Evolutionary conservation across 2,888 invertebrate species (phyloP).

Genomic region (Limnephilus marmoratus): DNA sequence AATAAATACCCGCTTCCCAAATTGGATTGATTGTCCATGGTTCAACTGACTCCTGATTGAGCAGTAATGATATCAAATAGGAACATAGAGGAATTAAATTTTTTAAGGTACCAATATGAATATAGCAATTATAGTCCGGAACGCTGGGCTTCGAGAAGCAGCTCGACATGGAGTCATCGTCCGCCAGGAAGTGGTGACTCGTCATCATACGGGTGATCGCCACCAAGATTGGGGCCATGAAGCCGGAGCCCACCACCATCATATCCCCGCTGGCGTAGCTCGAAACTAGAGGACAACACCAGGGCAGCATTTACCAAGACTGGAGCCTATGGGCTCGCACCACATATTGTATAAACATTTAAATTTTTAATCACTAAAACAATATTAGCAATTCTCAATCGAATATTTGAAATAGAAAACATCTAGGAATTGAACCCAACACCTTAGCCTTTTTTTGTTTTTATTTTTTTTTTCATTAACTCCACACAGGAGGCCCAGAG

Average conservation of each 20-base stretch:
- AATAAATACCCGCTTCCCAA: too few species aligned
- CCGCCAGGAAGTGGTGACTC: background rate
- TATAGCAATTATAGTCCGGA: slow-evolving; percentile 77
- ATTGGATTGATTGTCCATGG: too few species aligned
- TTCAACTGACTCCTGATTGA: background rate
- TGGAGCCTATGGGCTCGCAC: too few species aligned
- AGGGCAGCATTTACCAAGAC: too few species aligned
- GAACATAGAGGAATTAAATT: background rate
- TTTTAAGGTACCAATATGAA: slow-evolving; percentile 73
- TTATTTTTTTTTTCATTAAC: too few species aligned
- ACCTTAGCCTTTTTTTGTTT: too few species aligned
- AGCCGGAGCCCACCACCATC: background rate
- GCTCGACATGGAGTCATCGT: background rate
- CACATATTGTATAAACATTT: too few species aligned
- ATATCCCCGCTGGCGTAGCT: background rate
- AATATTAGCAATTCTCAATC: too few species aligned
- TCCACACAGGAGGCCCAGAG: too few species aligned
- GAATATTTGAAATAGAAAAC: too few species aligned
- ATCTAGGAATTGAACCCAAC: too few species aligned
- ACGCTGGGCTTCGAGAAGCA: slow-evolving; percentile 83
- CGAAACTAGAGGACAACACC: slow-evolving; percentile 2
- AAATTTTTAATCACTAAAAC: too few species aligned
- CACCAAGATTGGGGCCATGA: background rate
- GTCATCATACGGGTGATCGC: background rate
- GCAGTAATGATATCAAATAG: background rate